phyloP scores from a whole-genome alignment of 2,113 vertebrate genomes.

The Pteronura brasiliensis region DNA sequence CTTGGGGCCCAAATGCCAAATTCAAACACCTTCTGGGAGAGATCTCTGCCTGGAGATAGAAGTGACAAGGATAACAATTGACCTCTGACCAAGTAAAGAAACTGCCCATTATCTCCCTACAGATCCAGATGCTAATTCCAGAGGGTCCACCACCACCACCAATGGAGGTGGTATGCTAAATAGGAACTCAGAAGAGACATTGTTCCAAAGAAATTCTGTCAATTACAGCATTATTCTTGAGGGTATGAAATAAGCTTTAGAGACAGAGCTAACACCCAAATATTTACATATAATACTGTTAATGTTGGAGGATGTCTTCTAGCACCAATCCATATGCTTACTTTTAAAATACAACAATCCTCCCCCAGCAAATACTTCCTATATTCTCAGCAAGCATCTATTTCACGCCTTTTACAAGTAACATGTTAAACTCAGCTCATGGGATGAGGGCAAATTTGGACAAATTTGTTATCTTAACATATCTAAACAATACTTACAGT shows the following conservation, averaged over 20 bases:
- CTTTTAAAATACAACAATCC: conserved; percentile 1
- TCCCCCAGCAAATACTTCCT: not conserved
- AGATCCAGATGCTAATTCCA: not conserved
- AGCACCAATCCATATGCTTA: not conserved
- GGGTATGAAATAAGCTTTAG: not conserved
- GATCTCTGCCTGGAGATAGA: not conserved
- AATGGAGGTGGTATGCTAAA: not conserved
- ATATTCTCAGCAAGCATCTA: not conserved
- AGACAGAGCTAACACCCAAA: not conserved
- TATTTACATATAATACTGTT: not conserved
- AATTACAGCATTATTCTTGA: not conserved
- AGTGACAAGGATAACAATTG: not conserved
- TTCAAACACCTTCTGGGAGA: not conserved
- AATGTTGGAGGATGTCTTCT: not conserved
- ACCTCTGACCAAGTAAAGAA: not conserved
- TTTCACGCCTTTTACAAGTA: not conserved
- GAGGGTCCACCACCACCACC: not conserved
- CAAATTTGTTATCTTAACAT: not conserved
- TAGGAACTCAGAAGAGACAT: not conserved
- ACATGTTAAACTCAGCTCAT: not conserved
- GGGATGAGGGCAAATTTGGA: not conserved
- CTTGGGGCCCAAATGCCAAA: not conserved
- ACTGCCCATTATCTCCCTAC: not conserved
- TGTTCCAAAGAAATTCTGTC: not conserved
- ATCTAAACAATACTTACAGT: not conserved